Conservation (phyloP, 2,888 invertebrate genomes). For the Orthonevra nobilis region DNA sequence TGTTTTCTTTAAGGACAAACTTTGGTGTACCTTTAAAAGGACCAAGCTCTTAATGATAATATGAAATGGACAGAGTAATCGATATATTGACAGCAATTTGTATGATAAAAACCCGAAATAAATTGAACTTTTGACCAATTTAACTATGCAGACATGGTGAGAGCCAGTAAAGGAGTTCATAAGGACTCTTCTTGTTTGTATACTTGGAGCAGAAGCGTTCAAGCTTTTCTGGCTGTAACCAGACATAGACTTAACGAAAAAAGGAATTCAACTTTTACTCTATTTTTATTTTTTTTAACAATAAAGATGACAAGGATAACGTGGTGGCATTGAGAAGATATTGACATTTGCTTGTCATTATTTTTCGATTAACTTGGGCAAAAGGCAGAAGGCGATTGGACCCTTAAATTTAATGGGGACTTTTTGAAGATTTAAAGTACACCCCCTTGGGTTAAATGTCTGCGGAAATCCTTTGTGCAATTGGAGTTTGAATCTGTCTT, state of each 20-base stretch:
- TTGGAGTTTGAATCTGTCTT: no score
- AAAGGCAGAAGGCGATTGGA: constrained; percentile 17
- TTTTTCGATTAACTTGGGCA: constrained; percentile 60
- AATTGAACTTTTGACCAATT: constrained; percentile 69
- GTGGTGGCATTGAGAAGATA: constrained; percentile 37
- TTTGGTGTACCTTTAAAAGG: constrained; percentile 40
- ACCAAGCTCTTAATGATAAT: constrained; percentile 46
- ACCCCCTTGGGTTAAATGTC: background rate
- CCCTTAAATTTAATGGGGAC: constrained; percentile 18
- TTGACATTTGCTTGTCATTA: constrained; percentile 63
- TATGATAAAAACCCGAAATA: constrained; percentile 66
- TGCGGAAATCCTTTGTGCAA: background rate
- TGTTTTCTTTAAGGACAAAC: constrained; percentile 39
- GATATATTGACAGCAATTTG: constrained; percentile 70
- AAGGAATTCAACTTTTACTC: constrained; percentile 32
- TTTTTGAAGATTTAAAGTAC: constrained; percentile 10
- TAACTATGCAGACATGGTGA: constrained; percentile 45
- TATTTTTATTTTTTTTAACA: constrained; percentile 8
- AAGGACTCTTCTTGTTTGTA: background rate
- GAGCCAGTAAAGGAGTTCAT: constrained; percentile 11
- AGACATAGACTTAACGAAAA: background rate
- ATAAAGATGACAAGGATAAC: constrained; percentile 27
- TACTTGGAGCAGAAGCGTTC: constrained; percentile 20
- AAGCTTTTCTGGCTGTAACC: constrained; percentile 43
- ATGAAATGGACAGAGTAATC: constrained; percentile 55